phyloP scores from a whole-genome alignment of 1,140 invertebrate genomes.

The Reticulitermes speratus region DNA sequence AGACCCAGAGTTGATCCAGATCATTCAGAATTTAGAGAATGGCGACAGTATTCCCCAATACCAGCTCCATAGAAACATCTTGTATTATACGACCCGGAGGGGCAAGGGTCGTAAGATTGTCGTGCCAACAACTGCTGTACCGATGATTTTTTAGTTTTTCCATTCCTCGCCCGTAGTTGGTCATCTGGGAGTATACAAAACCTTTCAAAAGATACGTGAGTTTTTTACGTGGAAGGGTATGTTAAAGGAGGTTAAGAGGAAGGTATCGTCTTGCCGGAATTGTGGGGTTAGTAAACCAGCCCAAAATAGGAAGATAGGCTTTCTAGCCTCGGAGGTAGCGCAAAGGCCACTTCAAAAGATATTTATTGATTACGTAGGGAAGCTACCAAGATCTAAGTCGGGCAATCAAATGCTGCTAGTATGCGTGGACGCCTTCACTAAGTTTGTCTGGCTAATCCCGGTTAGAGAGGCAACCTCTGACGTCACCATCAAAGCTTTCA shows the following conservation, averaged over 20 bases:
- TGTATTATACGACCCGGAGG: neutral
- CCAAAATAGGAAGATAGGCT: too few relatives aligned
- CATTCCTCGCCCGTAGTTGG: neutral
- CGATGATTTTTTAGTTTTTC: neutral
- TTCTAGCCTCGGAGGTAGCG: too few relatives aligned
- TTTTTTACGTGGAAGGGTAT: conserved; percentile 8
- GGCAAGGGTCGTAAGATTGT: neutral
- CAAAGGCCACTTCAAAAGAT: too few relatives aligned
- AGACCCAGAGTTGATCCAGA: neutral
- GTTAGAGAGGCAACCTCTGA: too few relatives aligned
- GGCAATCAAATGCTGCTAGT: too few relatives aligned
- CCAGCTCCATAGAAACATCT: neutral
- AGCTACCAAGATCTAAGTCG: too few relatives aligned
- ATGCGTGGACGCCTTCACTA: too few relatives aligned
- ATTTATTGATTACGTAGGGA: too few relatives aligned
- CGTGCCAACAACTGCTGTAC: neutral
- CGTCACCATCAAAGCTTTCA: too few relatives aligned
- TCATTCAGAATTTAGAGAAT: neutral
- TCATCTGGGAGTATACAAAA: conserved; percentile 13
- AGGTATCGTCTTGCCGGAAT: neutral
- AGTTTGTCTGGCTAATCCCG: too few relatives aligned
- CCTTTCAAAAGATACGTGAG: neutral
- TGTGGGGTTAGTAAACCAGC: conserved; percentile 16
- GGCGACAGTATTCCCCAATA: neutral
- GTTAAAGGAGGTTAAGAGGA: neutral